A percentile compares a stretch with the other conserved stretches of the same genome.
Conservation (phyloP, 2,113 vertebrate species). For the Tursiops truncatus region DNA sequence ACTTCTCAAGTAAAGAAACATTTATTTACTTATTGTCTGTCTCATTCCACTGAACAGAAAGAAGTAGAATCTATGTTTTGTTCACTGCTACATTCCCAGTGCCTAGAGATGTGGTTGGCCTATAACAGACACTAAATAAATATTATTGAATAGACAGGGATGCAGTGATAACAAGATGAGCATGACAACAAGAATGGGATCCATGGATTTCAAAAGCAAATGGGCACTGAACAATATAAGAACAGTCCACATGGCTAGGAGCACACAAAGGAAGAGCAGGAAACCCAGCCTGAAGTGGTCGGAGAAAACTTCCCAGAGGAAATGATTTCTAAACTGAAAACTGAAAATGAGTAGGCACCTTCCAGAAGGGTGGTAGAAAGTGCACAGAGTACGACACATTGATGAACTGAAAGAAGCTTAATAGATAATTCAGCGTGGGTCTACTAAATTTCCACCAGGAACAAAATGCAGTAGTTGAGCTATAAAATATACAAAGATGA, state of each 20-base stretch:
- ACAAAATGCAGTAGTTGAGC: not conserved
- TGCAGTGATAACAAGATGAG: not conserved
- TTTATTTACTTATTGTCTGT: not conserved
- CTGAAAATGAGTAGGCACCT: not conserved
- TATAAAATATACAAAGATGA: not conserved
- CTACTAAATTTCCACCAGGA: not conserved
- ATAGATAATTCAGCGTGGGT: not conserved
- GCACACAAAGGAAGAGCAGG: not conserved
- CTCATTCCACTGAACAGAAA: not conserved
- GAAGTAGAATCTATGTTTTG: not conserved
- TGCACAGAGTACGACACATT: not conserved
- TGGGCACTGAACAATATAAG: not conserved
- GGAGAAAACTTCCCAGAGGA: not conserved
- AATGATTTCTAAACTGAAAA: not conserved
- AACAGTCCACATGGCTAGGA: not conserved
- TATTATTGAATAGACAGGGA: not conserved
- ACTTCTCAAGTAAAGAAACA: not conserved
- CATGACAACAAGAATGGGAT: not conserved
- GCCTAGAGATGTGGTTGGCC: not conserved
- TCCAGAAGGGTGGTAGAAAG: not conserved
- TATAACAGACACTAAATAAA: not conserved
- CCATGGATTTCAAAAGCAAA: not conserved
- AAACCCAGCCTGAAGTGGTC: not conserved
- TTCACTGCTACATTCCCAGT: not conserved
- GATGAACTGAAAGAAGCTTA: not conserved